Conservation (phyloP, 2,113 vertebrate species). For the Cygnus buccinator region DNA sequence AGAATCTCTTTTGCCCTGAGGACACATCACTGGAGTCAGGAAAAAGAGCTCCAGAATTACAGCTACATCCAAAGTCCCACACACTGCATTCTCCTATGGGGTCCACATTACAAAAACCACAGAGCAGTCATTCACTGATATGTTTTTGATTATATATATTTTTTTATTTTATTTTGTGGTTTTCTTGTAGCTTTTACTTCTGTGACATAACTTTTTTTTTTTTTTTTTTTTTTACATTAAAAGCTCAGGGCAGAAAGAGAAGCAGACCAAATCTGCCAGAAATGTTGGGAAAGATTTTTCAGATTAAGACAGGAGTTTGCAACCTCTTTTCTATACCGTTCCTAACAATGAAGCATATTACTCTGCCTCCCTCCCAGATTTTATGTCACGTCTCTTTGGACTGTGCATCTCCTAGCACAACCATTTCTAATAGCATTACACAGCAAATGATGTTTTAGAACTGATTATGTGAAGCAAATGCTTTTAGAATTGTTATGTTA, state of each 20-base stretch:
- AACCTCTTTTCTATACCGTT: background rate
- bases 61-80: background rate
- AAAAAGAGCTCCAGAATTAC: background rate
- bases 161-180: slow-evolving; percentile 5
- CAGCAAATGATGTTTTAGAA: background rate
- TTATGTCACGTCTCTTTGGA: background rate
- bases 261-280: background rate
- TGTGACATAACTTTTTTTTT: slow-evolving; percentile 22
- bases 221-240: slow-evolving; percentile 14
- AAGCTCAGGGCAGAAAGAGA: background rate
- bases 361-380: background rate
- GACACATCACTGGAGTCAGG: background rate
- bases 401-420: background rate
- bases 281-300: background rate
- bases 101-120: slow-evolving; percentile 22
- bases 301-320: background rate
- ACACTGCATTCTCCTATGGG: background rate
- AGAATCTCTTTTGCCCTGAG: slow-evolving; percentile 2
- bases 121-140: background rate
- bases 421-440: background rate
- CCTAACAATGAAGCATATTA: background rate
- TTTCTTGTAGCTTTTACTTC: slow-evolving; percentile 40
- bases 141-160: slow-evolving; percentile 41
- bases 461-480: background rate
- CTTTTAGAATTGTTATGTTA: background rate